Evolutionary conservation across 2,888 invertebrate species (phyloP).

Genomic region (Plebejus melissa): DNA sequence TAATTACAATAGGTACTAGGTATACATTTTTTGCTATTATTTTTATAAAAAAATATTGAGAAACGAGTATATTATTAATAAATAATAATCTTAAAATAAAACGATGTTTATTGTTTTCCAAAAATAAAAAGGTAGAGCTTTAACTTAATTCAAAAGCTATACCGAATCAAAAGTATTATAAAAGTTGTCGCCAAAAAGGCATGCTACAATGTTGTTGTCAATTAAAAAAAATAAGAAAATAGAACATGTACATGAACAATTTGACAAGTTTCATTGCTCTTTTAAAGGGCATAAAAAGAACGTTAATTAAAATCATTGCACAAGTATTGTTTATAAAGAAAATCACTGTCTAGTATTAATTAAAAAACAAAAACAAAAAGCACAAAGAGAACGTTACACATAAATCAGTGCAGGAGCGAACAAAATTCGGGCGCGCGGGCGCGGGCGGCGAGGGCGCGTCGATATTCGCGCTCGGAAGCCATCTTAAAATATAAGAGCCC

Average conservation of each 20-base stretch:
- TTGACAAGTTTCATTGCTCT: neutral
- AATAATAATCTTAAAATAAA: no score
- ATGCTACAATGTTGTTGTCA: no score
- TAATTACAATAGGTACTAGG: no score
- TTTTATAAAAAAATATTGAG: no score
- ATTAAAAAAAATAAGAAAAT: neutral
- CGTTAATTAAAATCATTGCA: neutral
- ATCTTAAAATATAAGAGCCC: slow-evolving; percentile 75
- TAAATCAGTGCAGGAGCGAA: slow-evolving; percentile 41
- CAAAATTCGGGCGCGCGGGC: slow-evolving; percentile 52
- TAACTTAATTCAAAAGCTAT: no score
- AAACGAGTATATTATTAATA: no score
- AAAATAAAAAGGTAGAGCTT: no score
- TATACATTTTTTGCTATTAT: no score
- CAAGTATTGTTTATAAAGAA: neutral
- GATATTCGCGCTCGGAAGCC: slow-evolving; percentile 75
- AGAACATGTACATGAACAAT: neutral
- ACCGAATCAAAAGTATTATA: no score
- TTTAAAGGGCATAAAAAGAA: neutral
- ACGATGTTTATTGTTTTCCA: no score
- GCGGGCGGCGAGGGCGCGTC: slow-evolving; percentile 58
- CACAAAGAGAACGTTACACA: slow-evolving; percentile 30
- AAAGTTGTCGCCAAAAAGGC: no score
- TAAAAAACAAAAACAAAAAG: neutral
- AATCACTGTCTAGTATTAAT: neutral